Conservation (phyloP, 1,140 invertebrate species). For the Arion vulgaris region DNA sequence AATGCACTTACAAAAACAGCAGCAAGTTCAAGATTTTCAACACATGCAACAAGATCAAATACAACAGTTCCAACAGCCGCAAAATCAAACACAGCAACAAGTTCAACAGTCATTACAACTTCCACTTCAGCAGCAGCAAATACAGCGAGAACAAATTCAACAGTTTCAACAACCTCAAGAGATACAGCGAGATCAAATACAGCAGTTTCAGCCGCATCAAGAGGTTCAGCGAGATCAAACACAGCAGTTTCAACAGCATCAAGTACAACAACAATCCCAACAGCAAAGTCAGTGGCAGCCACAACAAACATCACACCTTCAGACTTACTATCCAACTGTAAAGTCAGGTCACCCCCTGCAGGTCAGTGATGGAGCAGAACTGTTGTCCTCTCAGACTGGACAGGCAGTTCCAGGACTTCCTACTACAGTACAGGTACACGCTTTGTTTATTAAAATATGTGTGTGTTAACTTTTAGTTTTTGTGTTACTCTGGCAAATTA, state of each 20-base stretch:
- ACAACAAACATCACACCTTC: not conserved
- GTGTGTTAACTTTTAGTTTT: too few relatives aligned
- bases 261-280: slow-evolving; percentile 15
- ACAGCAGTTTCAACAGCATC: not conserved
- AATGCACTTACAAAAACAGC: slow-evolving; percentile 6
- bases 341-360: not conserved
- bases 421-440: slow-evolving; percentile 18
- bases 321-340: not conserved
- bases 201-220: slow-evolving; percentile 18
- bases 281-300: not conserved
- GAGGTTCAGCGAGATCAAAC: slow-evolving; percentile 8
- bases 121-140: not conserved
- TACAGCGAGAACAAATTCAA: slow-evolving; percentile 15
- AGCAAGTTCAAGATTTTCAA: not conserved
- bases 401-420: not conserved
- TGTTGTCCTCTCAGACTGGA: not conserved
- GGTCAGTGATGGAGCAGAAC: not conserved
- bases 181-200: not conserved
- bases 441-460: not conserved
- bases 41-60: not conserved
- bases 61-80: slow-evolving; percentile 29
- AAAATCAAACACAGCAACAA: slow-evolving; percentile 11
- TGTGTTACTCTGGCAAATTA: too few relatives aligned
- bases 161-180: not conserved
- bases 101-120: not conserved